Evolutionary conservation across 2,797 vertebrate genomes (phyloP).

Genomic region (Typhlichthys eigenmanni): DNA sequence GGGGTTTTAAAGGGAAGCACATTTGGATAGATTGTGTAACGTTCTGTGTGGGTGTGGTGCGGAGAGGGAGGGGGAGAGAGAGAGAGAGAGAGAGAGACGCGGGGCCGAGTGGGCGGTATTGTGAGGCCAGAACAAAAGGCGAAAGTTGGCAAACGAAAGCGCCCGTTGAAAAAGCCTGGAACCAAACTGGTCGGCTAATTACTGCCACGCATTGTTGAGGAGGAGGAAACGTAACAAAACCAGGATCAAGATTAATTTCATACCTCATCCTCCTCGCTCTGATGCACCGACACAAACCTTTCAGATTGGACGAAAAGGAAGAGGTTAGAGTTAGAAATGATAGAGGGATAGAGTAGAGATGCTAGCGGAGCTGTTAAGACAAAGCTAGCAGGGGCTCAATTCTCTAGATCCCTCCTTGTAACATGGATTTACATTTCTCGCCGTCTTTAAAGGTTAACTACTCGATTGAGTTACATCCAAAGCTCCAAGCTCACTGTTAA

Average conservation of each 20-base stretch:
- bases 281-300: conserved; percentile 71
- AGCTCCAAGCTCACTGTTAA: background rate
- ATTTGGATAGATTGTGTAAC: conserved; percentile 79
- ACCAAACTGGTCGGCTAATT: conserved; percentile 80
- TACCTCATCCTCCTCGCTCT: conserved; percentile 72
- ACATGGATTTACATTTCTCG: conserved; percentile 25
- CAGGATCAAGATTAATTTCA: conserved; percentile 78
- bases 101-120: conserved; percentile 72
- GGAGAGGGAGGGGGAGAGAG: conserved; percentile 39
- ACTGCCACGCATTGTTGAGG: conserved; percentile 74
- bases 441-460: conserved; percentile 4
- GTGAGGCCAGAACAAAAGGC: conserved; percentile 76
- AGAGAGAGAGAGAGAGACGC: conserved; percentile 54
- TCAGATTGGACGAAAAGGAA: conserved; percentile 65
- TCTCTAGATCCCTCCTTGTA: conserved; percentile 51
- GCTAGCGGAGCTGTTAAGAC: conserved; percentile 54
- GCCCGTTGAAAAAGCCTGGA: conserved; percentile 71
- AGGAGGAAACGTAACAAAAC: conserved; percentile 73
- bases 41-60: conserved; percentile 76
- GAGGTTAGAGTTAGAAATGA: conserved; percentile 62
- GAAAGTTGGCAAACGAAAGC: conserved; percentile 74
- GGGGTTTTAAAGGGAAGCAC: conserved; percentile 77
- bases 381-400: conserved; percentile 48
- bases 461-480: conserved; percentile 1
- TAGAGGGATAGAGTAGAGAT: conserved; percentile 62